These are phyloP conservation scores for Villa cingulata DNA, from an alignment of 2,888 invertebrate genomes.

Conservation along the genomic window DNA sequence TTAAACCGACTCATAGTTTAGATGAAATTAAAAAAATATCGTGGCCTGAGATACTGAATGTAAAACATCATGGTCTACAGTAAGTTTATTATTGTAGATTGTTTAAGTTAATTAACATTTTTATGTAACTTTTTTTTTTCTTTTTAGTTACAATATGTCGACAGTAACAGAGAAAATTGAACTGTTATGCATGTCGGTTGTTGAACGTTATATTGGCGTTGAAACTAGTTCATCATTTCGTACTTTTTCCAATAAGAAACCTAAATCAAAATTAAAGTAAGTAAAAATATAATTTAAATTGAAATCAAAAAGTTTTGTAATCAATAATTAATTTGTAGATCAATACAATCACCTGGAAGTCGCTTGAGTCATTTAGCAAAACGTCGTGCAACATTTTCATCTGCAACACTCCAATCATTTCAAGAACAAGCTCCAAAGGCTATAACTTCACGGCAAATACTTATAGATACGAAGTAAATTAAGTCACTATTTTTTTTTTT, in stretches of 20 bases:
- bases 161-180: conserved; percentile 57
- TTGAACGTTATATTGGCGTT: conserved; percentile 56
- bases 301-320: too few relatives aligned
- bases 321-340: conserved; percentile 27
- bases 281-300: too few relatives aligned
- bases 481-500: too few relatives aligned
- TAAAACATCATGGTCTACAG: conserved; percentile 58
- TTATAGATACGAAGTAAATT: conserved; percentile 6
- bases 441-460: conserved; percentile 7
- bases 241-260: neutral
- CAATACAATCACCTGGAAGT: conserved; percentile 56
- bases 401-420: conserved; percentile 45
- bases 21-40: conserved; percentile 24
- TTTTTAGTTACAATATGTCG: conserved; percentile 54
- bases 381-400: conserved; percentile 61
- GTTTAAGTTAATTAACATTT: neutral
- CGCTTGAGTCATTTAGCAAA: conserved; percentile 63
- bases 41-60: conserved; percentile 50
- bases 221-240: conserved; percentile 52
- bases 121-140: neutral
- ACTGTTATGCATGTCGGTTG: conserved; percentile 47
- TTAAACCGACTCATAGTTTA: conserved; percentile 26
- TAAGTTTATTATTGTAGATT: too few relatives aligned
- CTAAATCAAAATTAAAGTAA: too few relatives aligned
- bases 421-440: conserved; percentile 22